Base-by-base conservation (phyloP, 1,140 invertebrate genomes). In the Cephus cinctus region DNA sequence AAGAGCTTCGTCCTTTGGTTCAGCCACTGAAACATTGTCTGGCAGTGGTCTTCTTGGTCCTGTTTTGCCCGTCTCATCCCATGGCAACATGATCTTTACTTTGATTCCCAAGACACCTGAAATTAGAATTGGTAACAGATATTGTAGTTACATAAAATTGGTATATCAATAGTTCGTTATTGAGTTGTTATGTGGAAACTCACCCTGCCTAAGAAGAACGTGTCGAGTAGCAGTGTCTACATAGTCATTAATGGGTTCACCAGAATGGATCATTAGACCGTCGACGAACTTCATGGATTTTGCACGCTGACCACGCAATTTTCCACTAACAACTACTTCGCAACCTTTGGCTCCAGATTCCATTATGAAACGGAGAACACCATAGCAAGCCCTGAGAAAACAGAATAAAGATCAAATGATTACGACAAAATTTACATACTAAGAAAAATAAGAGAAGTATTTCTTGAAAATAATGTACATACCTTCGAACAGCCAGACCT, bases 231-330 rank as follows among this genome's bases (percentile, higher is more conserved):
- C 98, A 20, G 90, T 92, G 69, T 98, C 95, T n/a, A 99, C 96
- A 67, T 99, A 99, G 58, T 99, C 94, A 72, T 96, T 96, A 63
- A 91, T 94, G 18, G 98, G 97, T 73, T 99, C 94, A 72, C 98
- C 98, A 68, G 92, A 96, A 80, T 99, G 98, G 69, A 99, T 99
- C 97, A 99, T 99, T 16, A 99, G 82, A 45, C 98, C 98, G 76
- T 99, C 98, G 46, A 98, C 94, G 75, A 99, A 99, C 77, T 99
- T 99, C 98, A 99, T 99, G 12, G 95, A 94, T 79, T 99, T 99
- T 48, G 98, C 98, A 83, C 98, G 83, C 80, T 99, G 98, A 60
- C 98, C 98, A 71, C 98, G 81, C 21, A 99, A 82, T 81, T 99
- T 99, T 42, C 98, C 98, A 61, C 94, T 98, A 0, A 99, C 98